Percentiles rank a stretch among this genome's conserved stretches.
phyloP scores from a whole-genome alignment of 2,113 vertebrate genomes.

The Pseudorasbora parva region DNA sequence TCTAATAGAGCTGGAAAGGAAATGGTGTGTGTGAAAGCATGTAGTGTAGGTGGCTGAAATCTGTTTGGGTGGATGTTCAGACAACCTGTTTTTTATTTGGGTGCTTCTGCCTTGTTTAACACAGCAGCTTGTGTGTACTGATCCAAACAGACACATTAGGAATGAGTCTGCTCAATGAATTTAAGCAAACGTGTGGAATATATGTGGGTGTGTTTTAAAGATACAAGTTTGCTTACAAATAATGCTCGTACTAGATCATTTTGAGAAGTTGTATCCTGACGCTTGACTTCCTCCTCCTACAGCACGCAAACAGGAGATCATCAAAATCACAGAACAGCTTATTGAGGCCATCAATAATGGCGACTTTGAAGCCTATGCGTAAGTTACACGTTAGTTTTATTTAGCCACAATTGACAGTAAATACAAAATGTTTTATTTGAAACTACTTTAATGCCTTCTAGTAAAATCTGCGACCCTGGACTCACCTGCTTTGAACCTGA shows the following conservation, averaged over 20 bases:
- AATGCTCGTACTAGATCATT: not conserved
- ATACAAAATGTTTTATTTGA: not conserved
- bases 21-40: conserved; percentile 8
- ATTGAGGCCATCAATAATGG: conserved; percentile 88
- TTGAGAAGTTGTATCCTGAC: not conserved
- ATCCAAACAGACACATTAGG: not conserved
- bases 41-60: conserved; percentile 11
- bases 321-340: conserved; percentile 89
- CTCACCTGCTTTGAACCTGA: conserved; percentile 96
- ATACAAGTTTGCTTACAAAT: not conserved
- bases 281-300: conserved; percentile 2
- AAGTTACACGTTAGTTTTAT: conserved; percentile 55
- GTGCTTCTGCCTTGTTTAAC: not conserved
- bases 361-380: conserved; percentile 88
- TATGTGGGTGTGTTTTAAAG: not conserved
- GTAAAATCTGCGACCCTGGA: conserved; percentile 96
- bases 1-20: conserved; percentile 17
- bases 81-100: conserved; percentile 3
- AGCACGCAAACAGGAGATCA: conserved; percentile 84
- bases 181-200: not conserved
- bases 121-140: not conserved
- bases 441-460: conserved; percentile 51
- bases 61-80: conserved; percentile 16
- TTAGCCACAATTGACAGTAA: not conserved
- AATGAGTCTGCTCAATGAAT: not conserved